phyloP scores from a whole-genome alignment of 2,113 vertebrate species.

The Synchiropus splendidus region DNA sequence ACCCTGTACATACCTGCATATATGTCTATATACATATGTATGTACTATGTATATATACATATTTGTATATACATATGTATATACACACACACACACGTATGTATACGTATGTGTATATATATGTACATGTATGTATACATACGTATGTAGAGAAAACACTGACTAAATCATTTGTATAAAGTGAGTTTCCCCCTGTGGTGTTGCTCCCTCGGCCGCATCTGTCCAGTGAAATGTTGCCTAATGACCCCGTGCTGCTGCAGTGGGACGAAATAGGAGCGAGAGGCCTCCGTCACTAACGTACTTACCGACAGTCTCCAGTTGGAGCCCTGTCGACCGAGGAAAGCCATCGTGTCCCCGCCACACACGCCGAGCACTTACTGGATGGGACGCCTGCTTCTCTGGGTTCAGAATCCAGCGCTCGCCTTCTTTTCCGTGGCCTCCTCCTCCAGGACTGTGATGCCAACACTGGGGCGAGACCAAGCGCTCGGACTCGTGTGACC shows the following conservation, averaged over 20 bases:
- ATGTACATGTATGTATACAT: background rate
- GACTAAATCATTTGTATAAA: constrained; percentile 83
- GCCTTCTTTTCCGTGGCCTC: no score
- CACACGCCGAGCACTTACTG: no score
- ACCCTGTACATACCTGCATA: constrained; percentile 66
- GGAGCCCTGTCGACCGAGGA: constrained; percentile 50
- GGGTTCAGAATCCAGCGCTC: no score
- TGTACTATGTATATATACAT: constrained; percentile 97
- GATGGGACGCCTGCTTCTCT: no score
- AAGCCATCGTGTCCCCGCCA: no score
- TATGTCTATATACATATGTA: background rate
- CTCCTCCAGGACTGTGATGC: no score
- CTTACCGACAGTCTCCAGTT: constrained; percentile 71
- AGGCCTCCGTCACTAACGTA: constrained; percentile 60
- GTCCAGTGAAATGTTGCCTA: constrained; percentile 58
- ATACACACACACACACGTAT: no score
- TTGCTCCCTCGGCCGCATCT: constrained; percentile 64
- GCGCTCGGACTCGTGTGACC: no score
- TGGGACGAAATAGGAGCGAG: constrained; percentile 32
- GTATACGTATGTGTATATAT: background rate
- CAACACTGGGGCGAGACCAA: no score
- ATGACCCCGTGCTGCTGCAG: constrained; percentile 61
- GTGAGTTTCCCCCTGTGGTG: constrained; percentile 68
- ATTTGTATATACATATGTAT: constrained; percentile 61
- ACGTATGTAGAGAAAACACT: constrained; percentile 60